A percentile compares a stretch with the other conserved stretches of the same genome.
phyloP scores from a whole-genome alignment of 2,113 vertebrate species.

The Sylvilagus bachmani region DNA sequence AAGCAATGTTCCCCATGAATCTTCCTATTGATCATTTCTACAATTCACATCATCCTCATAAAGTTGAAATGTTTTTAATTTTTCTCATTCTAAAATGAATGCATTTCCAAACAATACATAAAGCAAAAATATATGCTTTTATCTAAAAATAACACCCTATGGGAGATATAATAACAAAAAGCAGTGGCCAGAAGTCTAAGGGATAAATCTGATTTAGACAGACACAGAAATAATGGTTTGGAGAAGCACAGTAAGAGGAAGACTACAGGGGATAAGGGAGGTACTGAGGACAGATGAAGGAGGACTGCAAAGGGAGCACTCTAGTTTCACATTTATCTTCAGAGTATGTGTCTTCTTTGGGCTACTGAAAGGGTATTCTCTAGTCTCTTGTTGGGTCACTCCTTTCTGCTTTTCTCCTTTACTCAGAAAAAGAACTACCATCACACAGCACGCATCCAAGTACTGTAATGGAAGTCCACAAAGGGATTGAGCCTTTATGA shows the following conservation, averaged over 20 bases:
- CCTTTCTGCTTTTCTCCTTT: not conserved
- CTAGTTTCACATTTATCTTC: not conserved
- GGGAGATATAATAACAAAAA: not conserved
- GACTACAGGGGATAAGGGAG: too few relatives aligned
- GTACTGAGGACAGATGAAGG: accelerated
- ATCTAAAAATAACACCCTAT: not conserved
- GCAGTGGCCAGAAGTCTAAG: not conserved
- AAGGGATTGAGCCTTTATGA: not conserved
- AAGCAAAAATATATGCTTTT: not conserved
- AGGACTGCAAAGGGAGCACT: not conserved
- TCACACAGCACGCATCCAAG: not conserved
- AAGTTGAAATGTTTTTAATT: not conserved
- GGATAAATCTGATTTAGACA: not conserved
- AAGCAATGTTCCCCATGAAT: not conserved
- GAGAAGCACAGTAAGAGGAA: not conserved
- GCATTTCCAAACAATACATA: not conserved
- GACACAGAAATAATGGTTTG: not conserved
- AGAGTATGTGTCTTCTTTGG: not conserved
- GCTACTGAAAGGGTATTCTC: not conserved
- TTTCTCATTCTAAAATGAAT: not conserved
- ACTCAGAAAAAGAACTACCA: not conserved
- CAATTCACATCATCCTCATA: conserved; percentile 2
- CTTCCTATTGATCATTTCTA: not conserved
- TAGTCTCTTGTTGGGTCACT: not conserved
- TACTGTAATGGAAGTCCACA: not conserved